Base-by-base conservation (phyloP, 2,113 vertebrate genomes). In the Smithornis capensis region DNA sequence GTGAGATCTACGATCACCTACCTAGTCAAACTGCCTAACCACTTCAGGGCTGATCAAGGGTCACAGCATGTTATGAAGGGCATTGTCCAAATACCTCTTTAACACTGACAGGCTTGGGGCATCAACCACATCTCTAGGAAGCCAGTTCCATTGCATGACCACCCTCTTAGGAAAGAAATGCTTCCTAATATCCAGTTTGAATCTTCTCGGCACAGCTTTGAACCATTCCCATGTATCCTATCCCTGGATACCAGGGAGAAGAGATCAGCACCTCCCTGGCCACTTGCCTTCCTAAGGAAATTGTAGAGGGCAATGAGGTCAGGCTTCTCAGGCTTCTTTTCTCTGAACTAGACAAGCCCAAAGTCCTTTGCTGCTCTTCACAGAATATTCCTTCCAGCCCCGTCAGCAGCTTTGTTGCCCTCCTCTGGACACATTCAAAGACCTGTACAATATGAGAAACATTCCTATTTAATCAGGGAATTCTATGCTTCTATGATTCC, bases 191-290 rank as follows among this genome's bases (percentile, higher is more conserved):
- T 37, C 31, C 27, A 37, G 15, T 21, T 35, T 56, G 64, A 90
- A 44, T 56, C 27, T 63, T 31, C 14, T 31, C 6, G 9, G 56
- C 12, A 11, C 56, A 63, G 14, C 25, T 40, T 70, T 56, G 49
- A 77, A 77, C 31, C 31, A 23, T 77, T 83, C 40, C 10, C 37
- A 28, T 4, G 4, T 0, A 0, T 57, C 19, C n/a, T 71, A 7
- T 67, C 6, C 5, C n/a, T 15, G 35, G 19, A 67, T 40, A 24
- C 14, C 5, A 50, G 8, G 27, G 23, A 63, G 37, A 40, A 70
- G 42, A 53, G 8, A 14, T 22, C 25, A 53, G 67, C 47, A 38
- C 16, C 25, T 71, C 52, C 33, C 28, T 64, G 38, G 24, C 17
- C 8, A 17, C 16, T 9, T 52, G 21, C 9, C 14, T 4, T 56